Conservation (phyloP, 2,888 invertebrate genomes). For the Platycheirus rosarum region DNA sequence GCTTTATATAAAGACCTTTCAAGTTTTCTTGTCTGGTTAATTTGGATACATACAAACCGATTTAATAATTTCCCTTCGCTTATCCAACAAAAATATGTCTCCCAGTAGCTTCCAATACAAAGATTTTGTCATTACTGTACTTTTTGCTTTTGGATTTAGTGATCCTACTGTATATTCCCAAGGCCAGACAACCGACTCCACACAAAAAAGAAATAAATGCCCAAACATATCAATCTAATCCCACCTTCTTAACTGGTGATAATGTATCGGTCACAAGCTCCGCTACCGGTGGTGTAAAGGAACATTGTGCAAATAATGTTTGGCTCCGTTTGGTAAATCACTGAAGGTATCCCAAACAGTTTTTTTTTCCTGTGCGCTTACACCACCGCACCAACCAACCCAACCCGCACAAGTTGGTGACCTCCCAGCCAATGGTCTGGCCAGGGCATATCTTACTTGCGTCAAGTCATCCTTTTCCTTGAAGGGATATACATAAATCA, state of each 20-base stretch:
- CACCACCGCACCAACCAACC: background rate
- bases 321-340: constrained; percentile 68
- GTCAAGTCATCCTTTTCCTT: constrained; percentile 72
- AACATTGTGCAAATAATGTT: constrained; percentile 66
- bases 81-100: no score
- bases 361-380: constrained; percentile 25
- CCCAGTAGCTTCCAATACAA: no score
- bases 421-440: constrained; percentile 59
- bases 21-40: no score
- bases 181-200: background rate
- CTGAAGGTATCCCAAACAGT: constrained; percentile 70
- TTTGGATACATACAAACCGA: no score
- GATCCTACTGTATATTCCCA: background rate
- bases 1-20: no score
- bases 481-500: constrained; percentile 73
- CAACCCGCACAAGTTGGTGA: constrained; percentile 43
- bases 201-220: constrained; percentile 5
- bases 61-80: no score
- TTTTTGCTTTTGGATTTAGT: no score
- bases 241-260: constrained; percentile 51
- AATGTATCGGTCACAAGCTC: constrained; percentile 59
- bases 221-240: constrained; percentile 30
- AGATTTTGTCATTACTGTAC: no score
- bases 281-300: constrained; percentile 45
- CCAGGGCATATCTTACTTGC: constrained; percentile 69